A percentile compares a stretch with the other conserved stretches of the same genome.
Evolutionary conservation across 2,888 invertebrate genomes (phyloP).

Genomic region (Antheraea assamensis): DNA sequence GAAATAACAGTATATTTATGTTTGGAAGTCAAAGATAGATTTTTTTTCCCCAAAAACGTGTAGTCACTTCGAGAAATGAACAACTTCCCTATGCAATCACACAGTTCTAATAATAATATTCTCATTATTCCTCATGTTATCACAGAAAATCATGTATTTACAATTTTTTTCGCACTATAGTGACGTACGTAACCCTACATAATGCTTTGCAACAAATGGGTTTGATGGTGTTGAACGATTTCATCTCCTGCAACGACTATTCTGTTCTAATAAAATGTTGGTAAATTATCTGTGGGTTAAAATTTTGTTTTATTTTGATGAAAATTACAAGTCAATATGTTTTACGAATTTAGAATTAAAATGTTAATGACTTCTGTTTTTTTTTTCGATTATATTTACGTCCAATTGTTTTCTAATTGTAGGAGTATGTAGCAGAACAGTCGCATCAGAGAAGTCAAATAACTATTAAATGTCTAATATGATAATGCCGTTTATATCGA

Average conservation of each 20-base stretch:
- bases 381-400: not conserved
- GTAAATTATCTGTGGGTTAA: not conserved
- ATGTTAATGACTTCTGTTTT: not conserved
- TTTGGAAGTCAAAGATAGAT: constrained; percentile 32
- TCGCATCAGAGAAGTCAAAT: constrained; percentile 40
- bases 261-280: constrained; percentile 30
- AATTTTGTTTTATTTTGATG: not conserved
- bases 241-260: constrained; percentile 50
- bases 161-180: constrained; percentile 80
- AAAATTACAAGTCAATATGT: not conserved
- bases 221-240: constrained; percentile 60
- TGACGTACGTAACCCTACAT: constrained; percentile 71
- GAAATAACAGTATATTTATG: constrained; percentile 3
- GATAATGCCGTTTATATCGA: constrained; percentile 53
- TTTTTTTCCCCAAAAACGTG: constrained; percentile 58
- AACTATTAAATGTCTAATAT: constrained; percentile 56
- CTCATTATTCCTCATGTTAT: constrained; percentile 79
- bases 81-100: constrained; percentile 78
- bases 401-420: not conserved
- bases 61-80: constrained; percentile 68
- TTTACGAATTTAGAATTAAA: not conserved
- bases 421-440: constrained; percentile 38
- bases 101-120: constrained; percentile 77
- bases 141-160: constrained; percentile 84
- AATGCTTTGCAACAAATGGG: constrained; percentile 70